Conservation (phyloP, 2,888 invertebrate species). For the Byasa hedistus region DNA sequence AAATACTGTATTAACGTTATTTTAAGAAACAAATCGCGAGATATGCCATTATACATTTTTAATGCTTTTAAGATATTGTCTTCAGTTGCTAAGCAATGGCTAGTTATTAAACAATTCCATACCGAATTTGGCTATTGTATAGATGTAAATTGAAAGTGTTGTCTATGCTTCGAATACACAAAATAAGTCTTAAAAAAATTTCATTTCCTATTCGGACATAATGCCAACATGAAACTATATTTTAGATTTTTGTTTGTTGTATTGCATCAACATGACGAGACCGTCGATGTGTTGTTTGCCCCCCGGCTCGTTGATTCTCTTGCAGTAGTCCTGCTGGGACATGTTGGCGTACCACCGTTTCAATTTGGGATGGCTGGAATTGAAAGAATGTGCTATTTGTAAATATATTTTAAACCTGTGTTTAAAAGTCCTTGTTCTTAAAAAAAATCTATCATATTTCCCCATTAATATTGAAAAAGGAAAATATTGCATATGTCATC, state of each 20-base stretch:
- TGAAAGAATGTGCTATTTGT: not conserved
- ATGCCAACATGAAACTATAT: conserved; percentile 35
- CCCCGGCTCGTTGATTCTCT: conserved; percentile 55
- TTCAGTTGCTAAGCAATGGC: too few species aligned
- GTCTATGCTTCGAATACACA: conserved; percentile 26
- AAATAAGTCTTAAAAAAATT: conserved; percentile 12
- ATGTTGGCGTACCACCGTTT: conserved; percentile 56
- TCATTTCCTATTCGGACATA: conserved; percentile 5
- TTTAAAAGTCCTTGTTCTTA: too few species aligned
- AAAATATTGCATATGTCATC: too few species aligned
- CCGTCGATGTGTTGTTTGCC: conserved; percentile 48
- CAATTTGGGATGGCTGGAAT: conserved; percentile 63
- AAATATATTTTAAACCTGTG: not conserved
- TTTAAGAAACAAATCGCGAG: too few species aligned
- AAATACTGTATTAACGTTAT: too few species aligned
- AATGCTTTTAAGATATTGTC: too few species aligned
- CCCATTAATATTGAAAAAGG: too few species aligned
- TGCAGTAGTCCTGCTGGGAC: conserved; percentile 55
- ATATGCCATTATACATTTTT: too few species aligned
- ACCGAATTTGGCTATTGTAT: too few species aligned
- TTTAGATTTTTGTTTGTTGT: conserved; percentile 50
- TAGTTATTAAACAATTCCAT: too few species aligned
- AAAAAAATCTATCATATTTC: too few species aligned
- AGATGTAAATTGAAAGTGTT: conserved; percentile 1
- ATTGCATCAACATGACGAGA: conserved; percentile 53